Base-by-base conservation (phyloP, 2,888 invertebrate genomes). In the Hanleya hanleyi region DNA sequence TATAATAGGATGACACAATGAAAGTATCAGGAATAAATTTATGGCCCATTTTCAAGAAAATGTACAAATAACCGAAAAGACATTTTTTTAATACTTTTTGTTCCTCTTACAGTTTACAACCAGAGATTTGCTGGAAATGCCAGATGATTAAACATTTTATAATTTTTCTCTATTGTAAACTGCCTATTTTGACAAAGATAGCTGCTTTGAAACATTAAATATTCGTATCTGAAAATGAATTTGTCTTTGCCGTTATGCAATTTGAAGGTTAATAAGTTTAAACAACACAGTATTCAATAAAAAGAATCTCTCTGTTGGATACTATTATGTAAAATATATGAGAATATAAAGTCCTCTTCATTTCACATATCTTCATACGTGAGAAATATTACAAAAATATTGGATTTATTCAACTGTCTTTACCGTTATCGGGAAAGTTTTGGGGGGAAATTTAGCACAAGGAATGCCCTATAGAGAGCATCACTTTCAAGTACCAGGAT, bases 41-140 rank as follows among this genome's bases (percentile, higher is more conserved):
- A 62, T 65, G 37, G 65, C 37, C 65, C 65, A 65, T 65, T 65
- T 65, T 65, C 65, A 65, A 22, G 7, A 37, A 65, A 65, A 65
- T 37, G 37, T 65, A 37, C 37, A 65, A 65, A 65, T 37, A 36
- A 65, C 37, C 37, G 65, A 37, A 36, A 65, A 65, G 65, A 65
- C 65, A 65, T 36, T 65, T 65, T 62, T 15, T 62, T 32, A n/a
- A 22, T 37, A n/a, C 12, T 22, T 22, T 36, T 22, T 37, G 38
- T 22, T 37, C n/a, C 29, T 33, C 29, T 5, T 65, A 22, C 5
- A n/a, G 35, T 7, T 36, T 12, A 36, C n/a, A 22, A 18, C 65
- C 37, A 22, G n/a, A 36, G 38, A 15, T 36, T 22, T 18, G 12
- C 22, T n/a, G 26, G 22, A 51, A 51, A 51, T 7, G 7, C 51